Evolutionary conservation across 1,140 invertebrate genomes (phyloP).

Genomic region (Leptopilina clavipes): DNA sequence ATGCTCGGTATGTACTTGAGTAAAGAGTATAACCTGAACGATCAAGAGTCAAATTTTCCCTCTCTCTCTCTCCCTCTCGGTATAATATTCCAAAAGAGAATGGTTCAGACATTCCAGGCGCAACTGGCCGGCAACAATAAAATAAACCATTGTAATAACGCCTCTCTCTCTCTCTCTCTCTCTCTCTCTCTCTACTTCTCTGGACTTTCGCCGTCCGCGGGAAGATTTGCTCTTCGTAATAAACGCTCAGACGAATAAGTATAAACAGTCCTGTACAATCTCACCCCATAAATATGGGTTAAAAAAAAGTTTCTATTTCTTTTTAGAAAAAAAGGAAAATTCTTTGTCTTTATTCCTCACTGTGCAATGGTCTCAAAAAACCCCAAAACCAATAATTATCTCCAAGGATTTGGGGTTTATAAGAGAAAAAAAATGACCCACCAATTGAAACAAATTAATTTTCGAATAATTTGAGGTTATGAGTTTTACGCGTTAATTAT

Average conservation of each 20-base stretch:
- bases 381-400: not conserved
- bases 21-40: slow-evolving; percentile 41
- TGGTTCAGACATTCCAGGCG: slow-evolving; percentile 61
- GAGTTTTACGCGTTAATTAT: not conserved
- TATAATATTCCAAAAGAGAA: slow-evolving; percentile 63
- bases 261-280: not conserved
- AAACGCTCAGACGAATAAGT: slow-evolving; percentile 53
- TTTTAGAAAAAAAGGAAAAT: too few species aligned
- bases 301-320: too few species aligned
- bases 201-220: slow-evolving; percentile 52
- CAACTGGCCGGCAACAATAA: slow-evolving; percentile 68
- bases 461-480: slow-evolving; percentile 35
- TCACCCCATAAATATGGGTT: not conserved
- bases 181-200: too few species aligned
- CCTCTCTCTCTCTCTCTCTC: slow-evolving; percentile 44
- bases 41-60: slow-evolving; percentile 54
- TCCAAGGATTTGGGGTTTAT: not conserved
- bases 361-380: not conserved
- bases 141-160: slow-evolving; percentile 70
- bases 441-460: slow-evolving; percentile 44
- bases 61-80: slow-evolving; percentile 45
- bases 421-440: slow-evolving; percentile 36
- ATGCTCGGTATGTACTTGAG: slow-evolving; percentile 55
- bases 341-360: too few species aligned
- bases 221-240: slow-evolving; percentile 67